These are phyloP conservation scores for Megaceryle alcyon DNA, from an alignment of 2,797 vertebrate species.

Conservation along the genomic window DNA sequence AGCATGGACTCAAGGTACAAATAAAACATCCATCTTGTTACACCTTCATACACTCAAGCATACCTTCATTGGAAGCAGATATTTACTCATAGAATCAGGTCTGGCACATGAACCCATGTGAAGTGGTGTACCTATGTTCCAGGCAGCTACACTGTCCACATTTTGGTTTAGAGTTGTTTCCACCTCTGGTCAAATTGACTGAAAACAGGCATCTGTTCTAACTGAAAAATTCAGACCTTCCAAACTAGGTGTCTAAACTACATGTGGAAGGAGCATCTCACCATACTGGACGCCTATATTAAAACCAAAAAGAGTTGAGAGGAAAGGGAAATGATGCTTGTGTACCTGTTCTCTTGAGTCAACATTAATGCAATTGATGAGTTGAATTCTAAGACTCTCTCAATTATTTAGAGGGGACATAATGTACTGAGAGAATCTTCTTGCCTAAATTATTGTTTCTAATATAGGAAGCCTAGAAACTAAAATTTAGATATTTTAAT, in stretches of 20 bases:
- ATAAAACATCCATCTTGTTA: background rate
- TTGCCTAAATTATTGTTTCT: background rate
- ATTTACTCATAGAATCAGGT: background rate
- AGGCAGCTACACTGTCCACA: fast-evolving
- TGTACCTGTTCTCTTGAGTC: background rate
- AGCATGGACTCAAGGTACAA: background rate
- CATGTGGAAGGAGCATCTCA: background rate
- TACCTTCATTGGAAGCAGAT: background rate
- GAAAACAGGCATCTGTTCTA: background rate
- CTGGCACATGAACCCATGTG: background rate
- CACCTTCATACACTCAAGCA: background rate
- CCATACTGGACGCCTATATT: too few relatives aligned
- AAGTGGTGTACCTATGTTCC: background rate
- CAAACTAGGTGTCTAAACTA: background rate
- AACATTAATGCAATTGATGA: background rate
- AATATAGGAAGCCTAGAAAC: background rate
- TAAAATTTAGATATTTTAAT: background rate
- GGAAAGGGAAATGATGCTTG: background rate
- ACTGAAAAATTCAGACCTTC: background rate
- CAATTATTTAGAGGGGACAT: background rate
- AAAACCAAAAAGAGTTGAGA: background rate
- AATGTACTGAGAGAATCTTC: background rate
- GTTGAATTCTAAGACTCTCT: background rate
- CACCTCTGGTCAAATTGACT: background rate
- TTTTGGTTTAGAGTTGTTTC: background rate